These are phyloP conservation scores for Pomatostomus ruficeps DNA, from an alignment of 2,113 vertebrate genomes.

Conservation along the genomic window DNA sequence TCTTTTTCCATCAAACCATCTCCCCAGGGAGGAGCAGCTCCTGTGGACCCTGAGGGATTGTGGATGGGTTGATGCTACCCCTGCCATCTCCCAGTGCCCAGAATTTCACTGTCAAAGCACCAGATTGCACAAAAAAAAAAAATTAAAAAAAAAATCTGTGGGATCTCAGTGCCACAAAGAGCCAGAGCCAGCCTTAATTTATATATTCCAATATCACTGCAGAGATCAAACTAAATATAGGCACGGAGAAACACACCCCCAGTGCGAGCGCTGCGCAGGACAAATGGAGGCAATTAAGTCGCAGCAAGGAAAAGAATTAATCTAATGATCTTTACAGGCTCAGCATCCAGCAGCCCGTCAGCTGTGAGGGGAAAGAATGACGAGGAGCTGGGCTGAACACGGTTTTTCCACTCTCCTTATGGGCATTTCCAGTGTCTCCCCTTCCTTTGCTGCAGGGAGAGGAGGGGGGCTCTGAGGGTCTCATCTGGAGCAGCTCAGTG, in stretches of 20 bases:
- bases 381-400: accelerated
- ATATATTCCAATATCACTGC: not conserved
- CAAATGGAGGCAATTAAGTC: conserved; percentile 17
- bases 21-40: not conserved
- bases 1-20: not conserved
- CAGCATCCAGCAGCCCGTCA: not conserved
- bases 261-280: not conserved
- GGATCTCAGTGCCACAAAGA: not conserved
- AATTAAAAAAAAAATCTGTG: not conserved
- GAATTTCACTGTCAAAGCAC: accelerated
- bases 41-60: not conserved
- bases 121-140: not conserved
- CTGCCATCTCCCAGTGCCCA: not conserved
- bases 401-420: not conserved
- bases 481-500: not conserved
- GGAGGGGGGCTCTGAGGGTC: not conserved
- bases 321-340: not conserved
- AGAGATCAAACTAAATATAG: conserved; percentile 30
- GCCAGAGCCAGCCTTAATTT: not conserved
- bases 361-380: not conserved
- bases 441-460: not conserved
- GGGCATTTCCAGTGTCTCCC: not conserved
- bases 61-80: accelerated
- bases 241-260: not conserved
- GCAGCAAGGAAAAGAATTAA: conserved; percentile 19